These are phyloP conservation scores for Grammatotria lemairii DNA, from an alignment of 2,113 vertebrate genomes.

Conservation along the genomic window DNA sequence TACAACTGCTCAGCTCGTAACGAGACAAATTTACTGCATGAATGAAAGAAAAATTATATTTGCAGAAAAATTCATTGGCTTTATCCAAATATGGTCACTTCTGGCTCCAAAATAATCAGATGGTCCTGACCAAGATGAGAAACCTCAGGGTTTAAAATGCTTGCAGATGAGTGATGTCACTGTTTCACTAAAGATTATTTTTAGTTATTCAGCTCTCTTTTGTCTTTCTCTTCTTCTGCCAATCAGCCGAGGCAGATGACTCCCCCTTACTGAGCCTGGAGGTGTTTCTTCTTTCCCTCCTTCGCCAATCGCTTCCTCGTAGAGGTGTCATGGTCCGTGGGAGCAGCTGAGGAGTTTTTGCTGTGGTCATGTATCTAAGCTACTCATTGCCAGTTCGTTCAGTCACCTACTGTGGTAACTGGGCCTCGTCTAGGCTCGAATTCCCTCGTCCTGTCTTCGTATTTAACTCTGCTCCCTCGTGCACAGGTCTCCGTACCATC, in stretches of 20 bases:
- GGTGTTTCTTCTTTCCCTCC: not conserved
- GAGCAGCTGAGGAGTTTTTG: not conserved
- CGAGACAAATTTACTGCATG: not conserved
- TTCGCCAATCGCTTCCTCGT: not conserved
- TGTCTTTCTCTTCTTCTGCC: not conserved
- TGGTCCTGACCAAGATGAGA: not conserved
- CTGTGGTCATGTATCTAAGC: not conserved
- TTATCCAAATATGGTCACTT: not conserved
- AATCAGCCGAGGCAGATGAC: not conserved
- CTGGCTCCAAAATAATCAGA: not conserved
- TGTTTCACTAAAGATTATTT: accelerated
- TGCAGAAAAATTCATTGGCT: not conserved
- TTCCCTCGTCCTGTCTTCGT: not conserved
- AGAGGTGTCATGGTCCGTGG: not conserved
- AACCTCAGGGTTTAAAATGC: not conserved
- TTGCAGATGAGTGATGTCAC: no score
- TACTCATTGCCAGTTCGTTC: not conserved
- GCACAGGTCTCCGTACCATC: not conserved
- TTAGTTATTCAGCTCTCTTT: not conserved
- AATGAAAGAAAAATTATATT: not conserved
- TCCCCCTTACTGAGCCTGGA: not conserved
- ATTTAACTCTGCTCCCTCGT: not conserved
- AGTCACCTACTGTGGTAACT: not conserved
- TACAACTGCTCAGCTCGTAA: not conserved
- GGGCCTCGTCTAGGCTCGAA: not conserved